Base-by-base conservation (phyloP, 2,888 invertebrate genomes). In the Calameuta idolon region DNA sequence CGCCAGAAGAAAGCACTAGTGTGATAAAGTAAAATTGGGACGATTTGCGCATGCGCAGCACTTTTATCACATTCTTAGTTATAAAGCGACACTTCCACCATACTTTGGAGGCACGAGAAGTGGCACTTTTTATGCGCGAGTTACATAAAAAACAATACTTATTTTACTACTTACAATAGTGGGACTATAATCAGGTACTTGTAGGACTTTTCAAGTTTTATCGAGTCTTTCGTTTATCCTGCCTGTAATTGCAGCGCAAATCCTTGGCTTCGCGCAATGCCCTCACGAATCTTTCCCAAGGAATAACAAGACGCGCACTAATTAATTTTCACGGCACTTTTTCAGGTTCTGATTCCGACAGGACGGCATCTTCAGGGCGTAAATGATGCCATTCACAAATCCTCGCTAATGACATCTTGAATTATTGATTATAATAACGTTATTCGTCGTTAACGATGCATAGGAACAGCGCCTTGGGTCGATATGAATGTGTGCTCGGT, bases 321-420 rank as follows among this genome's bases (percentile, higher is more conserved):
- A 71, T 71, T 71, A 71, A 71, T 71, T 71, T 34, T 31, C 31
- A 31, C 71, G 30, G 30, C 71, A 71, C 71, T 71, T 71, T 34
- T 71, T 2, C 2, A 34, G 30, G 12, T 34, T 31, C 9, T 11
- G 34, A 31, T 30, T 31, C 23, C 0, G 34, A 71, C 4, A 30
- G 30, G 23, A 34, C 30, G 71, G 12, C 71, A 9, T 30, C 30
- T 71, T 71, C 11, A 71, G 71, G 71, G 30, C 31, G 71, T 71
- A 71, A 71, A 31, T 30, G 71, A 71, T 23, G 55, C 23, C 23
- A 55, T 55, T 55, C 55, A 23, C 33, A 74, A 77, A 77, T 55
- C 31, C 81, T 80, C 81, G 83, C 78, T 86, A 85, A 85, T 86
- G 85, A 83, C 84, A 80, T 84, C 84, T 84, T 81, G 83, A 86